These are phyloP conservation scores for Catostylus mosaicus DNA, from an alignment of 30 jellyfish, hydroid and myxozoan species.

Conservation along the genomic window DNA sequence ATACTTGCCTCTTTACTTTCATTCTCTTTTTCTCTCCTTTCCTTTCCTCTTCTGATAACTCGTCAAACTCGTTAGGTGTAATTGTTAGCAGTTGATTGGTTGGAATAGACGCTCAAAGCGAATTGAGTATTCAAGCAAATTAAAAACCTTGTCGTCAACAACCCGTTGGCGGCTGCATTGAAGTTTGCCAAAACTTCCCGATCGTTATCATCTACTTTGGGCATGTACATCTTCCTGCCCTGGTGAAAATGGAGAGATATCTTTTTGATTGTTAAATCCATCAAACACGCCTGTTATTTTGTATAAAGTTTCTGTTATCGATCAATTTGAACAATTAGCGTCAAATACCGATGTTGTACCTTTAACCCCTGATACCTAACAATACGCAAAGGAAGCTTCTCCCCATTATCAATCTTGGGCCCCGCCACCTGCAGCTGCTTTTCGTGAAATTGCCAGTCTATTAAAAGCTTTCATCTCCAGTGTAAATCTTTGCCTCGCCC, in stretches of 20 bases:
- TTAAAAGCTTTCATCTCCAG: background rate
- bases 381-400: slow-evolving; percentile 5
- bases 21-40: too few species aligned
- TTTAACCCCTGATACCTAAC: background rate
- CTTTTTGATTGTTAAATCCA: background rate
- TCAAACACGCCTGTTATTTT: background rate
- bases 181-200: background rate
- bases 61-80: too few species aligned
- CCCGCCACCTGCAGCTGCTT: too few species aligned
- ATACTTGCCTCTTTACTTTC: too few species aligned
- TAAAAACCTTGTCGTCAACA: background rate
- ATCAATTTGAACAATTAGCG: background rate
- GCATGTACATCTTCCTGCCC: slow-evolving; percentile 15
- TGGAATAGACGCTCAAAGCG: background rate
- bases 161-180: background rate
- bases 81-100: background rate
- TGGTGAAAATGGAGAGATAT: slow-evolving; percentile 7
- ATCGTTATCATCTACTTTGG: slow-evolving; percentile 18
- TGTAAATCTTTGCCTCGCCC: background rate
- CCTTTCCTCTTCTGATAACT: too few species aligned
- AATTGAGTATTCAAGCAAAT: background rate
- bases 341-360: slow-evolving; percentile 2
- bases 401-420: background rate
- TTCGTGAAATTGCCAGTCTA: too few species aligned
- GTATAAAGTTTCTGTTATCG: slow-evolving; percentile 11